These are phyloP conservation scores for Dicycla oo DNA, from an alignment of 2,888 invertebrate species.

Conservation along the genomic window DNA sequence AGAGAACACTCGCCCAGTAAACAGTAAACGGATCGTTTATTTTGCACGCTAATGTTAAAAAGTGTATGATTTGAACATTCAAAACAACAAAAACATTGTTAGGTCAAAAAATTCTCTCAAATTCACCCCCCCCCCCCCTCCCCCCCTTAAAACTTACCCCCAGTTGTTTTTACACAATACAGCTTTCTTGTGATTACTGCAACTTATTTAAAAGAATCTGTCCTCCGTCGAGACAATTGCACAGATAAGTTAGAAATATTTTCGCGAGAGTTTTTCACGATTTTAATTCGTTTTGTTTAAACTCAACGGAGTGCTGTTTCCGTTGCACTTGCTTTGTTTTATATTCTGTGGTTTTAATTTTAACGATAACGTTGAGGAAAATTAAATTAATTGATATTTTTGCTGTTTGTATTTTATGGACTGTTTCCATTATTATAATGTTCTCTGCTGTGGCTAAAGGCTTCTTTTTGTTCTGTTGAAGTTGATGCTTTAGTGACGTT, in stretches of 20 bases:
- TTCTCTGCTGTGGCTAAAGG: neutral
- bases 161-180: conserved; percentile 31
- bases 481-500: neutral
- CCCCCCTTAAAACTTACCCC: conserved; percentile 16
- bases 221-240: conserved; percentile 70
- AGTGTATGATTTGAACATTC: neutral
- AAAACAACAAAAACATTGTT: neutral
- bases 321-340: conserved; percentile 66
- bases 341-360: conserved; percentile 49
- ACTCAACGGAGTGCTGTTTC: conserved; percentile 66
- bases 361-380: conserved; percentile 15
- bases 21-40: too few relatives aligned
- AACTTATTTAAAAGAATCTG: conserved; percentile 68
- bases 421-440: conserved; percentile 16
- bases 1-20: too few relatives aligned
- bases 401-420: conserved; percentile 16
- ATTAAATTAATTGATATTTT: conserved; percentile 38
- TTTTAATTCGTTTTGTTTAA: conserved; percentile 69
- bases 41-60: too few relatives aligned
- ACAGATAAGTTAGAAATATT: conserved; percentile 72
- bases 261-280: conserved; percentile 57
- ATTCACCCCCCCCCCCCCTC: too few relatives aligned
- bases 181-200: conserved; percentile 62
- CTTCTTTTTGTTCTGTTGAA: neutral
- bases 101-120: neutral